Conservation (phyloP, 2,888 invertebrate species). For the Metalampra italica region DNA sequence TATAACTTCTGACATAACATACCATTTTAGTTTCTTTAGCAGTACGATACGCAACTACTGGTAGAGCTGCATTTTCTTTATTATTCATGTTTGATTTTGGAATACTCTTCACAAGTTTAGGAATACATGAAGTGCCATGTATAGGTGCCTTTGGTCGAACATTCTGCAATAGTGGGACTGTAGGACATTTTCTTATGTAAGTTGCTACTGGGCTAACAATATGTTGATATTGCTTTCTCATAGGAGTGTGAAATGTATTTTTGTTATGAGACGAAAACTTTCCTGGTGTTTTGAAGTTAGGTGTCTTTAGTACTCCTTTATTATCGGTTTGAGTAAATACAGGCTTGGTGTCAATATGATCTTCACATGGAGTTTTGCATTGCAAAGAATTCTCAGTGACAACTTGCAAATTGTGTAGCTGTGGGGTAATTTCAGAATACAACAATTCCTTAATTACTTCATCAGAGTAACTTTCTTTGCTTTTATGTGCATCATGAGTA, state of each 20-base stretch:
- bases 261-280: constrained; percentile 33
- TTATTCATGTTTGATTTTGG: constrained; percentile 23
- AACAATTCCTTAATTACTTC: neutral
- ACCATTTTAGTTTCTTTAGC: constrained; percentile 59
- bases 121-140: constrained; percentile 42
- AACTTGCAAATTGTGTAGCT: neutral
- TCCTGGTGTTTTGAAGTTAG: constrained; percentile 45
- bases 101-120: constrained; percentile 34
- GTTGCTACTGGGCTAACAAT: constrained; percentile 59
- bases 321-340: constrained; percentile 18
- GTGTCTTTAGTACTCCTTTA: constrained; percentile 20
- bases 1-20: no score
- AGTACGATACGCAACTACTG: constrained; percentile 50
- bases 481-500: neutral
- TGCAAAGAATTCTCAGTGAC: neutral
- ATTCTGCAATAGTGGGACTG: constrained; percentile 47
- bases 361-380: neutral
- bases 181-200: constrained; percentile 55
- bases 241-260: constrained; percentile 23
- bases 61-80: constrained; percentile 51
- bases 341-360: neutral
- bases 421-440: no score
- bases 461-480: neutral
- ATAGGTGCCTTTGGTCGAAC: constrained; percentile 51
- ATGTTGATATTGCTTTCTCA: constrained; percentile 42